Evolutionary conservation across 2,797 vertebrate genomes (phyloP).

Genomic region (Phalloptychus januarius): DNA sequence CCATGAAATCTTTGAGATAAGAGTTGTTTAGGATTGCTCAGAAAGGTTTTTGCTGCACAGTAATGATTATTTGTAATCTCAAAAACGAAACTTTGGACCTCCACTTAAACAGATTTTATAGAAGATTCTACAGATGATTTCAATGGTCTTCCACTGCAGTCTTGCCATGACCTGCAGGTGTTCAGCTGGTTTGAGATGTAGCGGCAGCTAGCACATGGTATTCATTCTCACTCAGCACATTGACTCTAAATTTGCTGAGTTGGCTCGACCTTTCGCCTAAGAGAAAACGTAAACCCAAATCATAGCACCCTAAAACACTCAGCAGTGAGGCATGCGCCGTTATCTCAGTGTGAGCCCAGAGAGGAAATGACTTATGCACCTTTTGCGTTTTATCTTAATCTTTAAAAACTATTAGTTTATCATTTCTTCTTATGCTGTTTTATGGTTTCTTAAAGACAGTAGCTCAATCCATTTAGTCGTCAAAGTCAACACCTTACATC

Average conservation of each 20-base stretch:
- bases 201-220: neutral
- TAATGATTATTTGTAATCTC: neutral
- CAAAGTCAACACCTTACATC: conserved; percentile 45
- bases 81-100: neutral
- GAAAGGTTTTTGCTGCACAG: neutral
- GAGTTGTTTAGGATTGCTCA: neutral
- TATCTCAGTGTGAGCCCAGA: neutral
- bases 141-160: neutral
- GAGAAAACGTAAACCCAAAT: neutral
- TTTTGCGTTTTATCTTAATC: too few species aligned
- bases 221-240: neutral
- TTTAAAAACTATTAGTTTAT: neutral
- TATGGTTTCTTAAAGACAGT: conserved; percentile 3
- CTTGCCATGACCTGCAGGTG: neutral
- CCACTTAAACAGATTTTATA: neutral
- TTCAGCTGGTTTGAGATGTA: neutral
- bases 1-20: too few species aligned
- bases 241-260: neutral
- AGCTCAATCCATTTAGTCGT: conserved; percentile 12
- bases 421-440: neutral
- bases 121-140: neutral
- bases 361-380: neutral
- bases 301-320: too few species aligned
- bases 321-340: neutral
- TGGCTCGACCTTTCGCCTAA: neutral